These are phyloP conservation scores for Mythimna vitellina DNA, from an alignment of 2,888 invertebrate genomes.

Conservation along the genomic window DNA sequence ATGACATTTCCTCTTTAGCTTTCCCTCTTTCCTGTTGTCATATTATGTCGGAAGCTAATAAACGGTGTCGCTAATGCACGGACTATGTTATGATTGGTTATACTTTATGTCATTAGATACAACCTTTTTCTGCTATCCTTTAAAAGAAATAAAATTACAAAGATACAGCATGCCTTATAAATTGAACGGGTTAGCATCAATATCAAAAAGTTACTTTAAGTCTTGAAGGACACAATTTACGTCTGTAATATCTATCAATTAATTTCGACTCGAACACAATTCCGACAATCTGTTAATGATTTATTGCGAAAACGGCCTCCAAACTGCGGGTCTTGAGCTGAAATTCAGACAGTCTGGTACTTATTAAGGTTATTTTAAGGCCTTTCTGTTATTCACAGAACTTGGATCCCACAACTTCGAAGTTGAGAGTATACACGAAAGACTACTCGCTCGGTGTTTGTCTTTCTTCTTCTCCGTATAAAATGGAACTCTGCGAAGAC, in stretches of 20 bases:
- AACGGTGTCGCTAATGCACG: constrained; percentile 66
- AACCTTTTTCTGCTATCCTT: not conserved
- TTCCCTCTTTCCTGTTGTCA: constrained; percentile 63
- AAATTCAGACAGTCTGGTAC: constrained; percentile 25
- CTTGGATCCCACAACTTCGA: constrained; percentile 31
- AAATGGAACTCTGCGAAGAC: constrained; percentile 49
- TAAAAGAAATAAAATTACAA: not conserved
- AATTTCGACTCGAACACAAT: constrained; percentile 49
- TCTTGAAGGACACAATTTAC: constrained; percentile 42
- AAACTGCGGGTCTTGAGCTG: constrained; percentile 19
- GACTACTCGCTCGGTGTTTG: constrained; percentile 48
- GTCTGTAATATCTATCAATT: constrained; percentile 61
- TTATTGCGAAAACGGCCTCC: constrained; percentile 49
- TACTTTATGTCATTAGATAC: not conserved
- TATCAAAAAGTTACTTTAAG: constrained; percentile 20
- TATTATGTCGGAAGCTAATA: constrained; percentile 69
- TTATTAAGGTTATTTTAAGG: constrained; percentile 26
- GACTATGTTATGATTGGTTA: constrained; percentile 27
- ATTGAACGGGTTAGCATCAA: constrained; percentile 6
- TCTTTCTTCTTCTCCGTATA: constrained; percentile 42
- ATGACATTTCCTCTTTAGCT: constrained; percentile 59
- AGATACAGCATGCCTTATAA: not conserved
- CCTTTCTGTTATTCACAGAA: constrained; percentile 33
- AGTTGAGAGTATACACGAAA: constrained; percentile 26
- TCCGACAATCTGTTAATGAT: constrained; percentile 57